Conservation (phyloP, 2,113 vertebrate genomes). For the Bufo bufo region DNA sequence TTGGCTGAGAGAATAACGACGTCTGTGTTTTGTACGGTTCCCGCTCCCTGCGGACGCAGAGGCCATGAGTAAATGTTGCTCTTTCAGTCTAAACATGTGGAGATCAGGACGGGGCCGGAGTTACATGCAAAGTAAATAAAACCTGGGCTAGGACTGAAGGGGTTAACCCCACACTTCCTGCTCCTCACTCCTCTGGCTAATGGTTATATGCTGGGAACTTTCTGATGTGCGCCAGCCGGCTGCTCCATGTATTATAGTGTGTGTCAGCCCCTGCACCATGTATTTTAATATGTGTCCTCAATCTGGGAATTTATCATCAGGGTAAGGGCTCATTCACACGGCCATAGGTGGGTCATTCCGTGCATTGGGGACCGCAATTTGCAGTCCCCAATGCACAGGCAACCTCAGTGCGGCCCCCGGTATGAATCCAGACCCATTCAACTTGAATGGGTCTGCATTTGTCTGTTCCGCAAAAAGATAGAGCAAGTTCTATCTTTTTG, state of each 20-base stretch:
- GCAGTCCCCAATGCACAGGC: too few species aligned
- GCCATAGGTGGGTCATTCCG: too few species aligned
- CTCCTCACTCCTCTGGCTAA: neutral
- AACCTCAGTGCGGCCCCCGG: too few species aligned
- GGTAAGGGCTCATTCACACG: too few species aligned
- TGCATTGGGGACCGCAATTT: too few species aligned
- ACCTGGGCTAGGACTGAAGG: neutral
- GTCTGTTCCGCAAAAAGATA: too few species aligned
- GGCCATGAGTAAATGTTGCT: slow-evolving; percentile 63
- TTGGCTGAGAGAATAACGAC: slow-evolving; percentile 52
- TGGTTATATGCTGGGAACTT: neutral
- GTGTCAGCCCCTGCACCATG: neutral
- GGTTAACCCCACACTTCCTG: slow-evolving; percentile 17
- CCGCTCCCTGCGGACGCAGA: slow-evolving; percentile 59
- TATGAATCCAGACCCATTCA: too few species aligned
- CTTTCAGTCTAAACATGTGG: slow-evolving; percentile 54
- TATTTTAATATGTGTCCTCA: neutral
- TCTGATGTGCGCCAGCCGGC: too few species aligned
- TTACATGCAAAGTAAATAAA: neutral
- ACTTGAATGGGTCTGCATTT: too few species aligned
- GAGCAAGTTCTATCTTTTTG: too few species aligned
- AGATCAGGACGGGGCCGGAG: neutral
- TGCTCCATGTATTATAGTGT: neutral
- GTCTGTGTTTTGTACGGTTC: slow-evolving; percentile 61
- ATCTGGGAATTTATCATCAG: too few species aligned